Evolutionary conservation across 1,140 invertebrate species (phyloP).

Genomic region (Tribolium castaneum): DNA sequence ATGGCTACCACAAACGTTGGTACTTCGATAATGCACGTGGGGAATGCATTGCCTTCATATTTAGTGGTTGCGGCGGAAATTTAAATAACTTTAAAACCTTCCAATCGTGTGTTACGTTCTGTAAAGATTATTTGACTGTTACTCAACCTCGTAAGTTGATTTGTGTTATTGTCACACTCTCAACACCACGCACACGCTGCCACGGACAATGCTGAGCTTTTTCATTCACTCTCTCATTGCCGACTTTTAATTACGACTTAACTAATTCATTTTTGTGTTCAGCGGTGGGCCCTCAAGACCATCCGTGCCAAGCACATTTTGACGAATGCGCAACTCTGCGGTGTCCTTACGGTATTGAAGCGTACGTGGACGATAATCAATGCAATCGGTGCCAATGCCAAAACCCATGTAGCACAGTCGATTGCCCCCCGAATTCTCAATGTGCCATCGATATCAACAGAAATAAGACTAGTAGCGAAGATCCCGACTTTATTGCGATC

Average conservation of each 20-base stretch:
- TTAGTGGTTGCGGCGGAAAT: conserved; percentile 85
- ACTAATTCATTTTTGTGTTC: background rate
- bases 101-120: conserved; percentile 74
- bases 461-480: conserved; percentile 63
- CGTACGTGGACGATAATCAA: conserved; percentile 71
- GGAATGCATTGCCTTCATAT: conserved; percentile 81
- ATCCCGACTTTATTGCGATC: conserved; percentile 67
- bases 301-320: conserved; percentile 68
- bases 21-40: conserved; percentile 81
- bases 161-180: conserved; percentile 4
- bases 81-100: conserved; percentile 81
- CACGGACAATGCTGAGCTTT: conserved; percentile 14
- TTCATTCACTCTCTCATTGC: background rate
- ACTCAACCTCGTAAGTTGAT: conserved; percentile 63
- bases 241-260: background rate
- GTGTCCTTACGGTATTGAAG: conserved; percentile 83
- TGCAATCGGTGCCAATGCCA: conserved; percentile 83
- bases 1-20: conserved; percentile 74
- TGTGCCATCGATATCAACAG: conserved; percentile 73
- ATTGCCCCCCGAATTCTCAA: conserved; percentile 73
- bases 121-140: conserved; percentile 65
- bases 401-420: conserved; percentile 76
- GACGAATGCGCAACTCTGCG: conserved; percentile 71
- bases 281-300: conserved; percentile 47
- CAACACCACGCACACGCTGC: conserved; percentile 9